Evolutionary conservation across 1,140 invertebrate species (phyloP).

Genomic region (Zaprionus davidi): DNA sequence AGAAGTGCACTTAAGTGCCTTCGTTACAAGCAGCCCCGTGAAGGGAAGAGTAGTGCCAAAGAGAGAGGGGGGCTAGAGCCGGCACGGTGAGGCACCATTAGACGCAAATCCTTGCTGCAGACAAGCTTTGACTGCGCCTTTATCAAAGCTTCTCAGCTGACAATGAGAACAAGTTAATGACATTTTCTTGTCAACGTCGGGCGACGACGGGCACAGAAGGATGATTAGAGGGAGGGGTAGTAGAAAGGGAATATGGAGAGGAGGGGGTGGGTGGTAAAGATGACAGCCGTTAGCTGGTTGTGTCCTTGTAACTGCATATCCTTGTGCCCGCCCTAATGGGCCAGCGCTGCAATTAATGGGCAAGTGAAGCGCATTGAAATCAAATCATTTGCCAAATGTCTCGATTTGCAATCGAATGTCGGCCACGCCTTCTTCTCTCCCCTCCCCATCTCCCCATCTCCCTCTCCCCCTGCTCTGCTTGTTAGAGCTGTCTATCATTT

Average conservation of each 20-base stretch:
- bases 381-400: slow-evolving; percentile 78
- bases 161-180: slow-evolving; percentile 83
- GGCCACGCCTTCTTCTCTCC: not conserved
- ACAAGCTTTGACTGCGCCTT: slow-evolving; percentile 76
- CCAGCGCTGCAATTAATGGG: slow-evolving; percentile 76
- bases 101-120: slow-evolving; percentile 73
- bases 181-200: slow-evolving; percentile 75
- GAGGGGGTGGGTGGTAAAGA: not conserved
- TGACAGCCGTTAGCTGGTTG: not conserved
- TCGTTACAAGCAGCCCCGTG: slow-evolving; percentile 69
- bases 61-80: not conserved
- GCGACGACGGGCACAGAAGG: not conserved
- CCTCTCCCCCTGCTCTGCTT: not conserved
- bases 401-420: slow-evolving; percentile 61
- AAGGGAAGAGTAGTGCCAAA: not conserved
- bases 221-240: not conserved
- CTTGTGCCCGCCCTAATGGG: slow-evolving; percentile 45
- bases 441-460: not conserved
- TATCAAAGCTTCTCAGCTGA: slow-evolving; percentile 76
- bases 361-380: slow-evolving; percentile 69
- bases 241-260: too few relatives aligned
- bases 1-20: slow-evolving; percentile 83
- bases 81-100: slow-evolving; percentile 50
- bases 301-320: slow-evolving; percentile 57
- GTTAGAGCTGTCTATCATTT: slow-evolving; percentile 15